These are phyloP conservation scores for Lamellibrachia luymesi DNA, from an alignment of 1,140 invertebrate species.

Conservation along the genomic window DNA sequence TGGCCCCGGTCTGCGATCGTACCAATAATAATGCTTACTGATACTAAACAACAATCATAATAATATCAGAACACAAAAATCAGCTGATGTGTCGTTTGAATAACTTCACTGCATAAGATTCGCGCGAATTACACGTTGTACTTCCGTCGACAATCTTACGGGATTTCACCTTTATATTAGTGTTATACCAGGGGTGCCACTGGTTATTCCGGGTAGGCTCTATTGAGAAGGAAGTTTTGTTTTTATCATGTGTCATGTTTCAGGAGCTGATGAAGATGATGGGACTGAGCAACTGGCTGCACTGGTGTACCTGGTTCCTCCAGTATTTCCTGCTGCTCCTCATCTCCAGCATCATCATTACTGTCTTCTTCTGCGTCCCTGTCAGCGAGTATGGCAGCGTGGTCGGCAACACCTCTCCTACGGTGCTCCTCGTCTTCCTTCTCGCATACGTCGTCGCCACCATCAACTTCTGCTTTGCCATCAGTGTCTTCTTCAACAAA, in stretches of 20 bases:
- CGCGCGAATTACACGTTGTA: too few species aligned
- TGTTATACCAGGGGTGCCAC: too few species aligned
- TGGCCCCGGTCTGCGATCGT: too few species aligned
- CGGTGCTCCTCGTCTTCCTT: conserved; percentile 61
- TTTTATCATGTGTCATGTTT: background rate
- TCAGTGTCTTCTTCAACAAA: conserved; percentile 63
- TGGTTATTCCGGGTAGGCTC: too few species aligned
- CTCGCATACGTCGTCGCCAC: conserved; percentile 60
- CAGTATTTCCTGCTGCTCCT: conserved; percentile 73
- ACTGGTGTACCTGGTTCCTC: conserved; percentile 81
- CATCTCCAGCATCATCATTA: conserved; percentile 63
- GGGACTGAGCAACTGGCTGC: conserved; percentile 78
- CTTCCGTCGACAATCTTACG: too few species aligned
- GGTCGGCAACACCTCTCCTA: conserved; percentile 50
- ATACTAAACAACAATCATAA: too few species aligned
- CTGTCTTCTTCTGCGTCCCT: conserved; percentile 55
- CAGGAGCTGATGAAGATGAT: conserved; percentile 87
- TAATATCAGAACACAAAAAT: too few species aligned
- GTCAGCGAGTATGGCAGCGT: conserved; percentile 23
- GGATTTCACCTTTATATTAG: too few species aligned
- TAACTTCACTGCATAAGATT: too few species aligned
- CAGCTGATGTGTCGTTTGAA: too few species aligned
- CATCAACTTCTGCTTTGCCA: conserved; percentile 61
- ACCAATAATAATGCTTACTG: too few species aligned
- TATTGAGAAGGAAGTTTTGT: too few species aligned